phyloP scores from a whole-genome alignment of 2,797 vertebrate genomes.

The Tapirus indicus region DNA sequence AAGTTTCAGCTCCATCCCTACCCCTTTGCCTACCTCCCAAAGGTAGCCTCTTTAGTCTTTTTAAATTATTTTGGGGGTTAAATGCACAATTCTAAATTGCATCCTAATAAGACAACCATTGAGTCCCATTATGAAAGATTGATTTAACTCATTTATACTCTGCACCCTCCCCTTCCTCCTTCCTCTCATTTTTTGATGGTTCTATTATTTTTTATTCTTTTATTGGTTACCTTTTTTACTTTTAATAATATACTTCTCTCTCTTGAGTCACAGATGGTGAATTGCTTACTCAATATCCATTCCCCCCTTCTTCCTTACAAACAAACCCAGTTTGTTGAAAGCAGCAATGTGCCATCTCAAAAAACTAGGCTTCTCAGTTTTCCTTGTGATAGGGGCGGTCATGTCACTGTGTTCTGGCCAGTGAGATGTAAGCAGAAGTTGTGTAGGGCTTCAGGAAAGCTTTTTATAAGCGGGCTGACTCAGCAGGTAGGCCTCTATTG shows the following conservation, averaged over 20 bases:
- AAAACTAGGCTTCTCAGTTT: background rate
- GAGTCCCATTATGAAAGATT: background rate
- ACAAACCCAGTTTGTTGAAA: constrained; percentile 15
- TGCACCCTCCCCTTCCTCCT: background rate
- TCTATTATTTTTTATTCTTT: constrained; percentile 50
- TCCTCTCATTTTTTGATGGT: background rate
- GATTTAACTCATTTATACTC: background rate
- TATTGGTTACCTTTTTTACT: constrained; percentile 11
- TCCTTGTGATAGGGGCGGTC: background rate
- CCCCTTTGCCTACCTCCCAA: background rate
- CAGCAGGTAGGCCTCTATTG: background rate
- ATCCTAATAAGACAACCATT: background rate
- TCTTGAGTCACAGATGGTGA: background rate
- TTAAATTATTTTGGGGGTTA: constrained; percentile 3
- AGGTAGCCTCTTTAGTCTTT: background rate
- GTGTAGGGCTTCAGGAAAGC: background rate
- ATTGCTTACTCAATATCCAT: background rate
- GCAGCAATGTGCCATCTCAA: background rate
- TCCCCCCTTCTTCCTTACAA: background rate
- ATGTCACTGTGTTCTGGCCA: background rate
- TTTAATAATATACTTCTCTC: constrained; percentile 7
- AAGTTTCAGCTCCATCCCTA: background rate
- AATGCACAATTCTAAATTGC: background rate
- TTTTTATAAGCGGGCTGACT: background rate
- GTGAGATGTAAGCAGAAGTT: background rate